These are phyloP conservation scores for Lagopus muta DNA, from an alignment of 2,113 vertebrate genomes.

Conservation along the genomic window DNA sequence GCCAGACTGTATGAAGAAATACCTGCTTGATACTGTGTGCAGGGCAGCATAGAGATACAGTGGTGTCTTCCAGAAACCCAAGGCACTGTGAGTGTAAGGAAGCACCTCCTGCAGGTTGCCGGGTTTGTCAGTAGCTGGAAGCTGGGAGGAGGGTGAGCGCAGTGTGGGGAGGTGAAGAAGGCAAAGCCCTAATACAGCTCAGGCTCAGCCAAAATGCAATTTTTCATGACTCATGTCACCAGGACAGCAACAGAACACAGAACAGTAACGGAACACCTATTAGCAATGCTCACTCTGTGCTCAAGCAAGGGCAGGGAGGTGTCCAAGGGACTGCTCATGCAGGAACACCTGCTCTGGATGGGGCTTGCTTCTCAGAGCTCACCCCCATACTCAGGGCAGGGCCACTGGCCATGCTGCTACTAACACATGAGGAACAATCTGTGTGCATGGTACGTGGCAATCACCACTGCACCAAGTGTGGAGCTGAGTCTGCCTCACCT, in stretches of 20 bases:
- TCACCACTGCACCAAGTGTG: rapidly evolving
- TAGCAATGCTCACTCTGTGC: not conserved
- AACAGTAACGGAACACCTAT: too few relatives aligned
- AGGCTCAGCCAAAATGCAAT: not conserved
- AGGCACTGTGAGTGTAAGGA: not conserved
- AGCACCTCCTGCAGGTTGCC: not conserved
- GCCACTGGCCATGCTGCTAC: rapidly evolving
- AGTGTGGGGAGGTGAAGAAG: not conserved
- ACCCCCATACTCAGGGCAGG: not conserved
- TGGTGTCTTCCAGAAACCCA: rapidly evolving
- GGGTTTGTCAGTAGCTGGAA: rapidly evolving
- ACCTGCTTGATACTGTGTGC: rapidly evolving
- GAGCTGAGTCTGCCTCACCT: slow-evolving; percentile 17
- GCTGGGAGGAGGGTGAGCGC: not conserved
- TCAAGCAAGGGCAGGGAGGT: rapidly evolving
- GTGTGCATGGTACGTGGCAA: rapidly evolving
- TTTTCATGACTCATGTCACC: not conserved
- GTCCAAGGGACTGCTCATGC: not conserved
- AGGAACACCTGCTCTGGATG: not conserved
- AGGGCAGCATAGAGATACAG: not conserved
- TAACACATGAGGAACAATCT: rapidly evolving
- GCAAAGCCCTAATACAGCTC: not conserved
- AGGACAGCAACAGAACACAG: too few relatives aligned
- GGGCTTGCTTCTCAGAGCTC: not conserved
- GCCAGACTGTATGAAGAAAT: not conserved